These are phyloP conservation scores for Bufo bufo DNA, from an alignment of 2,113 vertebrate species.

Conservation along the genomic window DNA sequence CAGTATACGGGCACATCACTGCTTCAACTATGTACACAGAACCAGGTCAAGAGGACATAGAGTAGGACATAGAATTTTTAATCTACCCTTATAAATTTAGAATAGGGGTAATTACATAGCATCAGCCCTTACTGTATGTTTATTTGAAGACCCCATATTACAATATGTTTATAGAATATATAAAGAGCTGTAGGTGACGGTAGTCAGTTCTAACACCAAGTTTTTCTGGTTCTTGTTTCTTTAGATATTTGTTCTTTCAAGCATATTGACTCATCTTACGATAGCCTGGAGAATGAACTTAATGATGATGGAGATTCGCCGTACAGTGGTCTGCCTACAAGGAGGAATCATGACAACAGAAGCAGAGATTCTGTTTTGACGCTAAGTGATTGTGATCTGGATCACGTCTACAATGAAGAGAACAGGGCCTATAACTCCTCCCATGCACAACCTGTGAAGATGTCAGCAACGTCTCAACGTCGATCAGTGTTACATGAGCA, in stretches of 20 bases:
- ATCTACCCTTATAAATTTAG: not conserved
- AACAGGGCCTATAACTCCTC: constrained; percentile 68
- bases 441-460: constrained; percentile 67
- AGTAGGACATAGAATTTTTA: no score
- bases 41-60: no score
- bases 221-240: not conserved
- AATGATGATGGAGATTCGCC: constrained; percentile 86
- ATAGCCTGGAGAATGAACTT: constrained; percentile 89
- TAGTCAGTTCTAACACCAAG: not conserved
- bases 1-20: no score
- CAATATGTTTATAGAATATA: not conserved
- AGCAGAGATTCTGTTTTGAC: constrained; percentile 91
- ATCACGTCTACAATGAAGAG: constrained; percentile 72
- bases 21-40: no score
- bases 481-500: constrained; percentile 61
- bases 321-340: constrained; percentile 72
- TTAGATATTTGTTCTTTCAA: constrained; percentile 86
- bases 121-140: not conserved
- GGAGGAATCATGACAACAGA: constrained; percentile 79
- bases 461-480: constrained; percentile 61
- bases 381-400: constrained; percentile 83
- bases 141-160: not conserved
- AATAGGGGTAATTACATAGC: not conserved
- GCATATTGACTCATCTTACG: constrained; percentile 90
- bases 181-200: no score